Conservation (phyloP, 2,888 invertebrate species). For the Neoitamus cyanurus region DNA sequence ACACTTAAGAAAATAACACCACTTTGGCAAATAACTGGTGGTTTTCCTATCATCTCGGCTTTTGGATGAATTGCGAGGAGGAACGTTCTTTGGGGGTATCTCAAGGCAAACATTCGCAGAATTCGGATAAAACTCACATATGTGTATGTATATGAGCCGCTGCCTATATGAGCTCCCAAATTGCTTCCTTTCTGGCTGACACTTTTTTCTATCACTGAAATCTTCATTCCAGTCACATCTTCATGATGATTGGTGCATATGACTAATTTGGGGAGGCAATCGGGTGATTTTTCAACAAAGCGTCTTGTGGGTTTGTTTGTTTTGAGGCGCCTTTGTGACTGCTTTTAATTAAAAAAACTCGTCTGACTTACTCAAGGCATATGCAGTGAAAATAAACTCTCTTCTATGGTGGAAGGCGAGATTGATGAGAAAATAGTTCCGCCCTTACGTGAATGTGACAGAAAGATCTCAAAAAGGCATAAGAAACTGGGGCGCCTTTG, state of each 20-base stretch:
- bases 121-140: background rate
- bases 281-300: background rate
- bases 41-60: background rate
- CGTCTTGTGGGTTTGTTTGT: too few relatives aligned
- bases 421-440: background rate
- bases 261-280: background rate
- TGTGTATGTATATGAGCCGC: too few relatives aligned
- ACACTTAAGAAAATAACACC: background rate
- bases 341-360: background rate
- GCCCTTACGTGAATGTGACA: background rate
- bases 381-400: background rate
- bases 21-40: background rate
- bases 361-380: background rate
- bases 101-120: background rate
- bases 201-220: background rate
- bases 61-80: background rate
- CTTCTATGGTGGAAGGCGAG: background rate
- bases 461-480: background rate
- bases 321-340: background rate
- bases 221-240: background rate
- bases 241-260: background rate
- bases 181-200: background rate
- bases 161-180: too few relatives aligned
- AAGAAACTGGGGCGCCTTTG: background rate
- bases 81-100: background rate